Conservation (phyloP, 1,140 invertebrate genomes). For the Zaprionus camerounensis region DNA sequence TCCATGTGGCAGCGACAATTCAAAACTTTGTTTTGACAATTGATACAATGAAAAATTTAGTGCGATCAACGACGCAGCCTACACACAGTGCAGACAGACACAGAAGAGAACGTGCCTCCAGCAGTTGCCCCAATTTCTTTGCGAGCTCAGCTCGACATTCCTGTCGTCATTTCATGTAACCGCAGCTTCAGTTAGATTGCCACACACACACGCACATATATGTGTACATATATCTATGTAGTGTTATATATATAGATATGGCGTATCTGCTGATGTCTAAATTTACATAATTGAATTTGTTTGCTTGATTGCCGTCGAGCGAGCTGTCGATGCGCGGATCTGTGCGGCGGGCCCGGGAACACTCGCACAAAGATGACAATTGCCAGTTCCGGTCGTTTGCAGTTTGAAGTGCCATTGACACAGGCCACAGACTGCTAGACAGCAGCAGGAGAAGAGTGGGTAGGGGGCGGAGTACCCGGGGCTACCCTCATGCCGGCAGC, state of each 20-base stretch:
- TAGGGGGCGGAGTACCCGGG: not conserved
- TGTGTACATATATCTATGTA: conserved; percentile 2
- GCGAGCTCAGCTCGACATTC: conserved; percentile 41
- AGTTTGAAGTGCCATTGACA: conserved; percentile 81
- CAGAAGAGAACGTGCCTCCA: conserved; percentile 41
- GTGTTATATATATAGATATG: conserved; percentile 3
- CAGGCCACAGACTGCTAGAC: conserved; percentile 41
- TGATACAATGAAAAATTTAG: conserved; percentile 82
- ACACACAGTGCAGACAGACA: not conserved
- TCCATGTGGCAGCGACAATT: conserved; percentile 64
- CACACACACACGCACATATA: conserved; percentile 21
- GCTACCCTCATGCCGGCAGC: conserved; percentile 55
- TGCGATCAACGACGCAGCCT: conserved; percentile 41
- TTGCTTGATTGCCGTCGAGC: conserved; percentile 71
- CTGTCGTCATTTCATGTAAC: conserved; percentile 63
- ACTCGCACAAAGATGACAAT: conserved; percentile 76
- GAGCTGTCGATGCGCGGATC: conserved; percentile 72
- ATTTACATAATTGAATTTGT: conserved; percentile 84
- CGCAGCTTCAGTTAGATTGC: conserved; percentile 6
- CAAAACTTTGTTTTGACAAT: conserved; percentile 82
- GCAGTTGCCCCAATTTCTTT: conserved; percentile 59
- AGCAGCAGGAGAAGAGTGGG: no score
- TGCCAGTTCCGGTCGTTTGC: conserved; percentile 82
- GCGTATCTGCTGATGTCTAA: conserved; percentile 65
- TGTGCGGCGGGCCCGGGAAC: conserved; percentile 53